Base-by-base conservation (phyloP, 2,113 vertebrate species). In the Lasiurus borealis region DNA sequence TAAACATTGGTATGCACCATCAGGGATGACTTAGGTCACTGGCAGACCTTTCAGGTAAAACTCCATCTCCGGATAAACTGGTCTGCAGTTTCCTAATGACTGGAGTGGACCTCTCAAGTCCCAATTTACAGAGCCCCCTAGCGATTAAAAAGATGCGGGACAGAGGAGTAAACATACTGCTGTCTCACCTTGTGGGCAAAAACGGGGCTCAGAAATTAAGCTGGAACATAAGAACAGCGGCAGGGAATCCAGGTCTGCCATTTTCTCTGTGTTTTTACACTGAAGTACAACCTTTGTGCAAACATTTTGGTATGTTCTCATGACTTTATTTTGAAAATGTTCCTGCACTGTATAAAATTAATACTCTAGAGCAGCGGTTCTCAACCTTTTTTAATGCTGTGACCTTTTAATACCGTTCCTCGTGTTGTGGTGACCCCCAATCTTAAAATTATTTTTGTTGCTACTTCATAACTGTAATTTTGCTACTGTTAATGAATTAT, bases 1-100 rank as follows among this genome's bases (percentile, higher is more conserved):
- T 97, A 97, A 97, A 96, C 73, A 93, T 96, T 95, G 89, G 34
- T 94, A 95, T 96, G 95, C 83, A 93, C 54, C 93, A 84, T 85
- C 84, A 91, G 95, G 95, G 92, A 97, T 78, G 85, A 72, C 72
- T 92, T 77, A 23, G 88, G 96, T 97, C 78, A 91, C 52, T 97
- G 66, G 62, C 68, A 31, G 3, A 29, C 93, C 68, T 64, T 95
- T 64, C 71, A 57, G 83, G 73, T 96, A 96, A 94, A 85, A 95
- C 87, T 48, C 10, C 16, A 66, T 97, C 89, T 95, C 86, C 71
- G 80, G 82, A 57, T 34, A 52, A 87, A 82, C 86, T 90, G 78
- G 80, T 86, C 59, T 77, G 84, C 44, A 81, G 5, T 96, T 93
- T 93, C 68, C 83, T 97, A 96, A 95, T 98, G 95, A 93, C 52